Base-by-base conservation (phyloP, 2,888 invertebrate species). In the Cerastis rubricosa region DNA sequence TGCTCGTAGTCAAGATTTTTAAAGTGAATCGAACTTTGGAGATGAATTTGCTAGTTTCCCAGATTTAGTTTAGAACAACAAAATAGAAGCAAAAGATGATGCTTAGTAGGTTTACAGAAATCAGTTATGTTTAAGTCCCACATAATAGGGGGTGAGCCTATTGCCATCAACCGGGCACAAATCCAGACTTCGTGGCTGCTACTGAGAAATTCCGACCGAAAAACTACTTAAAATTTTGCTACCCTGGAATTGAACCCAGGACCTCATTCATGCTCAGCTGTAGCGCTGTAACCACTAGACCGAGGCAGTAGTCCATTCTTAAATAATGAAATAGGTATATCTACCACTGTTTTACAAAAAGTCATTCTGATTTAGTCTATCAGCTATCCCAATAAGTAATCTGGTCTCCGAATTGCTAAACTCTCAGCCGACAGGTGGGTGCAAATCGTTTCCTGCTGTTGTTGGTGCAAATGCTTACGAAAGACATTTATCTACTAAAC, bases 361-460 rank as follows among this genome's bases (percentile, higher is more conserved):
- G 4, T 19, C 14, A 57, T n/a, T 47, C 2, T 3, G 1, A 12
- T 59, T n/a, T 4, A 45, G 9, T 14, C 11, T 59, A 43, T 29
- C 35, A 45, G 1, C 2, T 29, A 65, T 51, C 6, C n/a, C 45
- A 11, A 25, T 14, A 45, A 35, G 12, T 66, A 40, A 40, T 35
- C 35, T 35, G 19, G 43, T 29, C 40, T 49, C 40, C 45, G 35
- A 40, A 72, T 72, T 17, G 66, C 47, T 67, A 12, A 47, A 71
- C 57, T n/a, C 47, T 63, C 29, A 71, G n/a, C 35, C 25, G 76
- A 12, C 75, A 79, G 87, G 80, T 88, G 87, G 87, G 87, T 85
- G 85, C 82, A 73, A 77, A 81, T 74, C 64, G 63, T 74, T 87
- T 88, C 86, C 88, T 87, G 81, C 74, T 82, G 74, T 54, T 64